Evolutionary conservation across 2,888 invertebrate species (phyloP).

Genomic region (Zygothrica quintamaculata): DNA sequence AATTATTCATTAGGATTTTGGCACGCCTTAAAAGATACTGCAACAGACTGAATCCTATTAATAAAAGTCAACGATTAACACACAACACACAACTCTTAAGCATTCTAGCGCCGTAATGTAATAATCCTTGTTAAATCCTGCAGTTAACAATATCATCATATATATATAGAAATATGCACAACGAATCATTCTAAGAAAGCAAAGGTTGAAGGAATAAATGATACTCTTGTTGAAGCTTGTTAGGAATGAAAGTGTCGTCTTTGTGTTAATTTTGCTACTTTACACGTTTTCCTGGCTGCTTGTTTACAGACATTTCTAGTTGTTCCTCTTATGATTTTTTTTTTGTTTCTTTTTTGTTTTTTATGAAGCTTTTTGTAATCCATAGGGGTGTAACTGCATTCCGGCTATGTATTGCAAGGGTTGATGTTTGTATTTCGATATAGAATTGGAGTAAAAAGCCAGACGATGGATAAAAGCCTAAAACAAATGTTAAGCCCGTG

Average conservation of each 20-base stretch:
- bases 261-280: not conserved
- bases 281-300: not conserved
- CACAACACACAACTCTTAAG: not conserved
- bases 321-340: not conserved
- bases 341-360: no score
- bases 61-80: slow-evolving; percentile 28
- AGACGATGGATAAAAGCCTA: slow-evolving; percentile 37
- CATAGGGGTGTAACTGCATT: not conserved
- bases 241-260: not conserved
- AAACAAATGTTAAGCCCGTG: slow-evolving; percentile 38
- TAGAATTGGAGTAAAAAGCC: slow-evolving; percentile 9
- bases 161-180: no score
- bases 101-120: slow-evolving; percentile 1
- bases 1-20: slow-evolving; percentile 55
- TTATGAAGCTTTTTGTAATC: not conserved
- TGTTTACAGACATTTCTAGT: not conserved
- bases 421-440: slow-evolving; percentile 23
- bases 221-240: slow-evolving; percentile 2
- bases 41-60: slow-evolving; percentile 8
- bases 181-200: no score
- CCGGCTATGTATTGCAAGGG: slow-evolving; percentile 9
- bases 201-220: not conserved
- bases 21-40: slow-evolving; percentile 13
- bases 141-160: not conserved
- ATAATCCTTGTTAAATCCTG: slow-evolving; percentile 4